A percentile compares a stretch with the other conserved stretches of the same genome.
These are phyloP conservation scores for Labeo catla DNA, from an alignment of 2,113 vertebrate species.

Conservation along the genomic window DNA sequence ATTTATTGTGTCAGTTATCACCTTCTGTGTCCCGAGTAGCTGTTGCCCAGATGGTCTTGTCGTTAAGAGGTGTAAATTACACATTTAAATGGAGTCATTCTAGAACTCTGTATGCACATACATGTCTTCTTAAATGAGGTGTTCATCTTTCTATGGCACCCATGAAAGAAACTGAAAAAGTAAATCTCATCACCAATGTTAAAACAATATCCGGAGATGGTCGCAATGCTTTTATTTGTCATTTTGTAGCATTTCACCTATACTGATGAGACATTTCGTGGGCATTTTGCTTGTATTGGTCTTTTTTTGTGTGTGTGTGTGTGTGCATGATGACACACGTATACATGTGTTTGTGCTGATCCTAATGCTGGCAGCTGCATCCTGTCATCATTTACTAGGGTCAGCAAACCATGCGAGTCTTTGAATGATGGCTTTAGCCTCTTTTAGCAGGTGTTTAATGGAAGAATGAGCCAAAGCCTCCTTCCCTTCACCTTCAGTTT, in stretches of 20 bases:
- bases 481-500: conserved; percentile 31
- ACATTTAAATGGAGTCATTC: conserved; percentile 25
- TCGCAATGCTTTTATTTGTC: neutral
- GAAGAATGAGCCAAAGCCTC: conserved; percentile 41
- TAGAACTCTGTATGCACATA: neutral
- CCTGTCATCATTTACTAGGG: conserved; percentile 49
- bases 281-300: too few species aligned
- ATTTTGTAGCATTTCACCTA: neutral
- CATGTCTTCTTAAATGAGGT: neutral
- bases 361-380: conserved; percentile 41
- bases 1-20: conserved; percentile 61
- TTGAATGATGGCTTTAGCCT: conserved; percentile 52
- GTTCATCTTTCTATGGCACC: neutral
- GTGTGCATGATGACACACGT: neutral
- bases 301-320: neutral
- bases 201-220: neutral
- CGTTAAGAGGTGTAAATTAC: conserved; percentile 54
- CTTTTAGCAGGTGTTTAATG: conserved; percentile 43
- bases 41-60: conserved; percentile 55
- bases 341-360: conserved; percentile 6
- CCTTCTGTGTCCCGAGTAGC: conserved; percentile 49
- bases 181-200: neutral
- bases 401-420: conserved; percentile 30
- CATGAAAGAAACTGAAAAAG: neutral
- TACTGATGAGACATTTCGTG: too few species aligned